A percentile compares a stretch with the other conserved stretches of the same genome.
Conservation (phyloP, 2,113 vertebrate species). For the Hoplias malabaricus region DNA sequence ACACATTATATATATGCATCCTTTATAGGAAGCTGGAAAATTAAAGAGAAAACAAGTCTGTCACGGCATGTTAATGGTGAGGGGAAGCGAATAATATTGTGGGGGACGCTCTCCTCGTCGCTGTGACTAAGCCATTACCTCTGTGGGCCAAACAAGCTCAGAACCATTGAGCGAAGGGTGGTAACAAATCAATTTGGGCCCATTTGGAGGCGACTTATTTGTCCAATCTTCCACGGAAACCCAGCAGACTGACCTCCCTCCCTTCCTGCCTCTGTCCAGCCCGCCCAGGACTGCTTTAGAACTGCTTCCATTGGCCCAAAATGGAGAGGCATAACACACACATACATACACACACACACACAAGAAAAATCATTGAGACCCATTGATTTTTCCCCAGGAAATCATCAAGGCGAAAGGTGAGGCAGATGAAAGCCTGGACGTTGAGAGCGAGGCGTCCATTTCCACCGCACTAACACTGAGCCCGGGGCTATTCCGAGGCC, state of each 20-base stretch:
- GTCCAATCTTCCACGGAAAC: constrained; percentile 65
- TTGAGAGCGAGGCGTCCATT: constrained; percentile 52
- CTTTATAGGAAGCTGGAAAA: background rate
- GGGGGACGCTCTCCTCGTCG: constrained; percentile 26
- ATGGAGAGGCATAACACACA: no score
- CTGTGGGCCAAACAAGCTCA: constrained; percentile 42
- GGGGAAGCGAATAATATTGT: constrained; percentile 40
- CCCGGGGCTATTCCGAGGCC: constrained; percentile 55
- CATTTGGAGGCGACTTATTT: constrained; percentile 67
- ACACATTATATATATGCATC: no score
- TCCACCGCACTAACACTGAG: constrained; percentile 47
- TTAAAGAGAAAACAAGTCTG: constrained; percentile 36
- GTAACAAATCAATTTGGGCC: constrained; percentile 65
- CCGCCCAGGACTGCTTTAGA: constrained; percentile 66
- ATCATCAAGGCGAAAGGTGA: constrained; percentile 65
- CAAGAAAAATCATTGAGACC: constrained; percentile 45
- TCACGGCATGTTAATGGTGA: constrained; percentile 28
- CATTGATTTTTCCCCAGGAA: constrained; percentile 71
- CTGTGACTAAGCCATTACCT: constrained; percentile 51
- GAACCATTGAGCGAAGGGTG: constrained; percentile 44
- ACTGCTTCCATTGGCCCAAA: constrained; percentile 64
- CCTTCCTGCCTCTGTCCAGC: no score
- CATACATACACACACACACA: no score
- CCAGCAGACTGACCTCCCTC: no score
- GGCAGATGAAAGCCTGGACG: constrained; percentile 58